Evolutionary conservation across 2,888 invertebrate genomes (phyloP).

Genomic region (Drosophila imparisetae): DNA sequence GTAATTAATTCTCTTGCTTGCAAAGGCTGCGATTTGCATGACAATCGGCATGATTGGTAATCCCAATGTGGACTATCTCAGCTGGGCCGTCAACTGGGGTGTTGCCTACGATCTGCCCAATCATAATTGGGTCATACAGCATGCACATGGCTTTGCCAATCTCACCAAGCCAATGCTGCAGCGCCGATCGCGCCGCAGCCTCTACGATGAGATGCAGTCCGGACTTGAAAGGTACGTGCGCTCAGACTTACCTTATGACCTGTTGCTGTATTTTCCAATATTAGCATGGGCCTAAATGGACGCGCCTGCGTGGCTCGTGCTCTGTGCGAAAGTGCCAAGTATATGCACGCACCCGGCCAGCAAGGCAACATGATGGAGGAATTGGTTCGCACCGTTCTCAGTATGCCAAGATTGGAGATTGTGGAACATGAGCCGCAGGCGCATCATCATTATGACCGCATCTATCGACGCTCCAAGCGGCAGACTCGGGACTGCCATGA

Average conservation of each 20-base stretch:
- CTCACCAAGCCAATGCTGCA: slow-evolving; percentile 68
- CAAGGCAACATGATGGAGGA: slow-evolving; percentile 89
- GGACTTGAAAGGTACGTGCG: slow-evolving; percentile 88
- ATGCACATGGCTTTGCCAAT: slow-evolving; percentile 78
- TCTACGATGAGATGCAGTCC: slow-evolving; percentile 89
- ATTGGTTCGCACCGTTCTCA: slow-evolving; percentile 89
- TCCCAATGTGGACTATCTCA: slow-evolving; percentile 87
- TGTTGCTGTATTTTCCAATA: background rate
- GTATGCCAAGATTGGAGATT: slow-evolving; percentile 60
- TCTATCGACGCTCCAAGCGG: slow-evolving; percentile 86
- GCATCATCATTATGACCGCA: slow-evolving; percentile 88
- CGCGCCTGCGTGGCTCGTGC: slow-evolving; percentile 89
- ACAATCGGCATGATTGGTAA: slow-evolving; percentile 87
- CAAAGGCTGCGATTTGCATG: slow-evolving; percentile 87
- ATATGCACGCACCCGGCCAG: slow-evolving; percentile 85
- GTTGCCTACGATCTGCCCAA: slow-evolving; percentile 88
- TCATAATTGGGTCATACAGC: slow-evolving; percentile 85
- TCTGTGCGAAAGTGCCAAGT: slow-evolving; percentile 90
- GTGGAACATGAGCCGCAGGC: slow-evolving; percentile 84
- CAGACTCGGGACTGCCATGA: slow-evolving; percentile 86
- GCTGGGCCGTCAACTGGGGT: slow-evolving; percentile 89
- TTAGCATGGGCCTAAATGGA: slow-evolving; percentile 91
- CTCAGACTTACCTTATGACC: background rate
- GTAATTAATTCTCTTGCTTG: slow-evolving; percentile 7
- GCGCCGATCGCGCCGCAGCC: slow-evolving; percentile 88